Evolutionary conservation across 2,797 vertebrate species (phyloP).

Genomic region (Alcedo atthis): DNA sequence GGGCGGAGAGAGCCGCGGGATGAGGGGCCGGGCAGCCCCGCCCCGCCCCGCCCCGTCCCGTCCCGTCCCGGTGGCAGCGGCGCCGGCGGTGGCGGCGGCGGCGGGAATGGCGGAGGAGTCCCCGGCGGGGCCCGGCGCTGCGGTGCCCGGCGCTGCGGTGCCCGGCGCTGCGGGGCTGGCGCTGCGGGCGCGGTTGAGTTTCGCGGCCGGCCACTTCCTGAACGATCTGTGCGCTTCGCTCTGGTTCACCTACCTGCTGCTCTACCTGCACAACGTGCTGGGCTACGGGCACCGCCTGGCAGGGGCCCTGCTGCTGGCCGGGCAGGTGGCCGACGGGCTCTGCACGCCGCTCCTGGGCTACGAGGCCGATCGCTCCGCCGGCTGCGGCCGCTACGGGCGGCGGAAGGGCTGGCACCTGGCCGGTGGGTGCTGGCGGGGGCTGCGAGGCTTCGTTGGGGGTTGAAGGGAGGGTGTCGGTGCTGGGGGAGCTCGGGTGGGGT

Average conservation of each 20-base stretch:
- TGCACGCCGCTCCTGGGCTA: constrained; percentile 91
- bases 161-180: constrained; percentile 47
- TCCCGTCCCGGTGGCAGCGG: background rate
- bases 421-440: constrained; percentile 76
- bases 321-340: constrained; percentile 88
- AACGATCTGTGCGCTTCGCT: constrained; percentile 94
- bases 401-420: constrained; percentile 92
- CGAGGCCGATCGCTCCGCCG: constrained; percentile 85
- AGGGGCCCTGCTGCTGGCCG: constrained; percentile 86
- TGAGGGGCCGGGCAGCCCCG: background rate
- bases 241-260: constrained; percentile 95
- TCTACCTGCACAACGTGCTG: constrained; percentile 90
- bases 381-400: constrained; percentile 85
- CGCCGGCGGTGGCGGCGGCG: background rate
- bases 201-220: constrained; percentile 89
- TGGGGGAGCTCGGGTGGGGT: background rate
- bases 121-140: background rate
- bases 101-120: background rate
- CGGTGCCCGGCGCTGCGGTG: background rate
- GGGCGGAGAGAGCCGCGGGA: no score
- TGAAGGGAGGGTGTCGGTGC: no score
- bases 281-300: constrained; percentile 86
- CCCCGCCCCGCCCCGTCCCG: background rate
- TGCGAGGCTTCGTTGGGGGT: background rate
- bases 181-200: constrained; percentile 77